Conservation (phyloP, 30 jellyfish, hydroid and myxozoan genomes). For the Rhopilema esculentum region DNA sequence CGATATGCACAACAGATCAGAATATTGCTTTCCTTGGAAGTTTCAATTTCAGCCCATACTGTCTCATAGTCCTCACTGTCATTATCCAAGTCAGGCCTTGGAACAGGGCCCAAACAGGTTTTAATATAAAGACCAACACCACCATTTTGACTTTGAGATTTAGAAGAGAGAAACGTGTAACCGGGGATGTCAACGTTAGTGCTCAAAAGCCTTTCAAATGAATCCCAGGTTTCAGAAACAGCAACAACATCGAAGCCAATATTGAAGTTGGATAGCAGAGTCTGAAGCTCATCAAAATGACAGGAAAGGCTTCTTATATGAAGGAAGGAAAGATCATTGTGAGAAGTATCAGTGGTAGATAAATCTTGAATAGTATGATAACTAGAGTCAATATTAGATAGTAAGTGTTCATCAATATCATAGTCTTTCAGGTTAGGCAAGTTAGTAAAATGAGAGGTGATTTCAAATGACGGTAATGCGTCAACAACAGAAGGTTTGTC, state of each 20-base stretch:
- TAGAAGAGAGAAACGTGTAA: no score
- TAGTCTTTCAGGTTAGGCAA: no score
- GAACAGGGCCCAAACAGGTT: constrained; percentile 4
- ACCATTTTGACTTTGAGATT: no score
- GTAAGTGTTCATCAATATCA: no score
- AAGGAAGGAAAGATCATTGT: background rate
- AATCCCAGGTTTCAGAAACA: constrained; percentile 2
- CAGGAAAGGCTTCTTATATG: constrained; percentile 7
- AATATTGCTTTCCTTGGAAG: constrained; percentile 18
- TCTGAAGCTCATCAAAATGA: no score
- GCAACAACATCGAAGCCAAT: background rate
- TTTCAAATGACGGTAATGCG: background rate
- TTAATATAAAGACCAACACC: no score
- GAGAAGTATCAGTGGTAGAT: background rate
- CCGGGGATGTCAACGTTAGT: no score
- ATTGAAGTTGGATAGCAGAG: background rate
- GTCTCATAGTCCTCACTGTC: constrained; percentile 20
- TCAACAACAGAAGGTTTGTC: constrained; percentile 1
- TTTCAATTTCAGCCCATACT: constrained; percentile 41
- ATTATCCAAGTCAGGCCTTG: constrained; percentile 1
- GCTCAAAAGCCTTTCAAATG: no score
- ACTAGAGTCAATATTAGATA: no score
- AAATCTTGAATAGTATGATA: no score
- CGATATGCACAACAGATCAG: no score
- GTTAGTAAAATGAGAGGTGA: no score